Evolutionary conservation across 2,113 vertebrate species (phyloP).

Genomic region (Oryctolagus cuniculus): mOryCun1.1 NC_091434.1:107341501-107342000

Average conservation of each 20-base stretch:
- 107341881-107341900: background rate
- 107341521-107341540: constrained; percentile 62
- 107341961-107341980: background rate
- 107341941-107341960: constrained; percentile 9
- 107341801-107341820: constrained; percentile 20
- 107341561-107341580: constrained; percentile 78
- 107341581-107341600: constrained; percentile 75
- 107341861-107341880: constrained; percentile 43
- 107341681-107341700: constrained; percentile 71
- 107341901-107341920: constrained; percentile 43
- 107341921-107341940: constrained; percentile 41
- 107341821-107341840: constrained; percentile 27
- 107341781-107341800: constrained; percentile 55
- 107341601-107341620: constrained; percentile 71
- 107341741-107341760: constrained; percentile 61
- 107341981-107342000: background rate
- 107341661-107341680: constrained; percentile 37
- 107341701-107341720: constrained; percentile 77
- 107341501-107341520: constrained; percentile 53
- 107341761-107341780: constrained; percentile 66
- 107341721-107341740: constrained; percentile 68
- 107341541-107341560: constrained; percentile 76
- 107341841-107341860: constrained; percentile 16
- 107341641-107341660: constrained; percentile 75
- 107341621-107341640: constrained; percentile 76